phyloP scores from a whole-genome alignment of 2,113 vertebrate genomes.

The Actenoides hombroni region DNA sequence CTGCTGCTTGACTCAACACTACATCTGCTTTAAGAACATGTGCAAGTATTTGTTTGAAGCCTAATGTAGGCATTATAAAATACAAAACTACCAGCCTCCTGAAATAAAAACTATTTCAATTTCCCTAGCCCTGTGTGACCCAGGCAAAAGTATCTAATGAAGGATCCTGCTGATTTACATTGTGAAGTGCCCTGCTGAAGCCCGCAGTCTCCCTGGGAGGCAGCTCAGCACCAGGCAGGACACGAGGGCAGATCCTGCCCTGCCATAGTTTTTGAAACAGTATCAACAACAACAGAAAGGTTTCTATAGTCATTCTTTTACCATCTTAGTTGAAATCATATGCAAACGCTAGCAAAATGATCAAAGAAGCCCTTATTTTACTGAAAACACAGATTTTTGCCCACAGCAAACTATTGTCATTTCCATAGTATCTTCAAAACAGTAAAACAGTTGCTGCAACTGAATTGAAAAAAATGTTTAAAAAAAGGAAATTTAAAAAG shows the following conservation, averaged over 20 bases:
- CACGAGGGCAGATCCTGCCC: accelerated
- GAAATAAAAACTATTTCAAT: not conserved
- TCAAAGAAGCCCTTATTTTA: not conserved
- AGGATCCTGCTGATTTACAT: accelerated
- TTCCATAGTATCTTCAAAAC: not conserved
- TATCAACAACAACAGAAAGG: not conserved
- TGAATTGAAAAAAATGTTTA: not conserved
- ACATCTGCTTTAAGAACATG: not conserved
- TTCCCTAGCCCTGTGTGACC: not conserved
- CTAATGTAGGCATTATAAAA: not conserved
- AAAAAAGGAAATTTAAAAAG: not conserved
- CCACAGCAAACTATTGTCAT: not conserved
- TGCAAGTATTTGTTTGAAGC: not conserved
- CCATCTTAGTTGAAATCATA: not conserved
- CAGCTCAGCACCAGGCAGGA: not conserved
- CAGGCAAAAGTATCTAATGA: not conserved
- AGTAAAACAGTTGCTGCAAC: not conserved
- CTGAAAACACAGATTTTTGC: not conserved
- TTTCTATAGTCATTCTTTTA: not conserved
- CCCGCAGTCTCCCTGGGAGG: not conserved
- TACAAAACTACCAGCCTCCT: not conserved
- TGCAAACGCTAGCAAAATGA: not conserved
- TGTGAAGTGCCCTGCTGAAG: not conserved
- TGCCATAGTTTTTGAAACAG: not conserved
- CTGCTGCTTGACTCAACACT: not conserved